Evolutionary conservation across 2,113 vertebrate genomes (phyloP).

Genomic region (Malurus melanocephalus): DNA sequence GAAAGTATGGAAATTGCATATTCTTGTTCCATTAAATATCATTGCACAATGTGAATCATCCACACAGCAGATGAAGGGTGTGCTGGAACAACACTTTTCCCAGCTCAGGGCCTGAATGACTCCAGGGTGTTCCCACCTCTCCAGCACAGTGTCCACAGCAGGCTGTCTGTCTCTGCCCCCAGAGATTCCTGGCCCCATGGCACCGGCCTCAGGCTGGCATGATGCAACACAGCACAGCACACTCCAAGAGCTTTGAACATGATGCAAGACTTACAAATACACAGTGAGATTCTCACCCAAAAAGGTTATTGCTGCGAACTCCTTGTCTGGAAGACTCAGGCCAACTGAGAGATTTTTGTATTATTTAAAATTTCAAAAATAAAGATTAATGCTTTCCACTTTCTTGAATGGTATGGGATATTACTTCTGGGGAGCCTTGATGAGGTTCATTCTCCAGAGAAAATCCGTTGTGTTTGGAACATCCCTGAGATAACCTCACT

Average conservation of each 20-base stretch:
- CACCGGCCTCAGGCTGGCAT: not conserved
- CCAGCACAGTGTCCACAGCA: not conserved
- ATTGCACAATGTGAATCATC: not conserved
- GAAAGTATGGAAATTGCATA: not conserved
- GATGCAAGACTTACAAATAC: not conserved
- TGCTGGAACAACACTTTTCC: not conserved
- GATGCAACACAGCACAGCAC: not conserved
- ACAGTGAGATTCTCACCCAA: not conserved
- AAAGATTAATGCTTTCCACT: not conserved
- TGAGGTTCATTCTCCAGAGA: not conserved
- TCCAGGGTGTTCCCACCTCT: not conserved
- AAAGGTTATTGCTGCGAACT: not conserved
- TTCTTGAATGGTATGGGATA: not conserved
- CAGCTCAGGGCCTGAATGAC: not conserved
- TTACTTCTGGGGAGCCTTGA: not conserved
- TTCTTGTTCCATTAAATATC: not conserved
- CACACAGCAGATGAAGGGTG: not conserved
- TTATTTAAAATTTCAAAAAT: not conserved
- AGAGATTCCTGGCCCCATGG: accelerated
- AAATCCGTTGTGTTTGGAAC: not conserved
- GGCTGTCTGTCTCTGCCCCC: not conserved
- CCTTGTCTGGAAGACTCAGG: not conserved
- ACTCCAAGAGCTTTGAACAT: not conserved
- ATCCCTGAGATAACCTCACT: not conserved
- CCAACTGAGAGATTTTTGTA: not conserved